Evolutionary conservation across 2,113 vertebrate species (phyloP).

Genomic region (Rhadina sibilatrix): DNA sequence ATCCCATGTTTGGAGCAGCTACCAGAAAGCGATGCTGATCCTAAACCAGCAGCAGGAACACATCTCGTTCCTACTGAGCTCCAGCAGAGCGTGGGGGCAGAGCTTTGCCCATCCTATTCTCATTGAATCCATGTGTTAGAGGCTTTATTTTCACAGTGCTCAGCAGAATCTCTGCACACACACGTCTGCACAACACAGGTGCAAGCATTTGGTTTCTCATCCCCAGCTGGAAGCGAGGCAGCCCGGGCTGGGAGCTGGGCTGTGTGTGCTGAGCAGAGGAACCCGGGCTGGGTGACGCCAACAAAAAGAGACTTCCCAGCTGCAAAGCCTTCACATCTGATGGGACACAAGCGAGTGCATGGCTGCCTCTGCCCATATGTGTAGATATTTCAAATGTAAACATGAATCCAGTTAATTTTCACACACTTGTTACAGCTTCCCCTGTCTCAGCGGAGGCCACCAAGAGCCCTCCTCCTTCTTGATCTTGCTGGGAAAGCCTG

Average conservation of each 20-base stretch:
- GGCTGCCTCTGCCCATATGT: neutral
- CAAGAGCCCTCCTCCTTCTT: neutral
- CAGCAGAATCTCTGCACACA: neutral
- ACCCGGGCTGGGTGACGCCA: accelerated
- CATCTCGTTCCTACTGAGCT: neutral
- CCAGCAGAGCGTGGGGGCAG: neutral
- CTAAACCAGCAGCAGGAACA: neutral
- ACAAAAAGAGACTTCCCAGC: neutral
- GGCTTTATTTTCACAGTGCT: neutral
- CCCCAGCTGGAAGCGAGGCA: neutral
- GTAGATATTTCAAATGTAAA: neutral
- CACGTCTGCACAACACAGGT: neutral
- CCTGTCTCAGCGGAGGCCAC: neutral
- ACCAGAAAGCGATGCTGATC: accelerated
- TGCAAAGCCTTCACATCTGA: neutral
- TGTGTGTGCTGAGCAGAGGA: neutral
- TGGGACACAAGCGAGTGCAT: accelerated
- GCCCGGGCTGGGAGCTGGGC: neutral
- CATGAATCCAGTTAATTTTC: neutral
- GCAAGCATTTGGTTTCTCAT: neutral
- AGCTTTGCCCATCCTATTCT: neutral
- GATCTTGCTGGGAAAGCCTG: slow-evolving; percentile 20
- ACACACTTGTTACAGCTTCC: neutral
- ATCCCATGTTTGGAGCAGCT: neutral
- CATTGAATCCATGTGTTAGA: neutral